These are phyloP conservation scores for Cherax destructor DNA, from an alignment of 1,140 invertebrate genomes.

Conservation along the genomic window DNA sequence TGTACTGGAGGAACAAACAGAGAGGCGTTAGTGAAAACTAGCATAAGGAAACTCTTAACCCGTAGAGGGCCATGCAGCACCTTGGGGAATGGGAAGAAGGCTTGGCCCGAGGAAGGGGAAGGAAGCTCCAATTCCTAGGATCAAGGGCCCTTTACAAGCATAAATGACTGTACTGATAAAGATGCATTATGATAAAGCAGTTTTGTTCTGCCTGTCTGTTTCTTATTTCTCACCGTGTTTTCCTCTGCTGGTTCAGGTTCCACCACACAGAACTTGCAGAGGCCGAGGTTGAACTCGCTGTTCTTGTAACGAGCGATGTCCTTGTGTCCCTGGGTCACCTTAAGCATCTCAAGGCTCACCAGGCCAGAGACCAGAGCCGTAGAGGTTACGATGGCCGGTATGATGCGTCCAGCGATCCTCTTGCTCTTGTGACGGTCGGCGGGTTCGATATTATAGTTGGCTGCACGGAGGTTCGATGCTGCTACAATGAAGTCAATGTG, in stretches of 20 bases:
- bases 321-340: constrained; percentile 83
- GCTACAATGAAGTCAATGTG: constrained; percentile 99
- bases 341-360: constrained; percentile 95
- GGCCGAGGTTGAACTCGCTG: constrained; percentile 95
- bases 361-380: constrained; percentile 97
- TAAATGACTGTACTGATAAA: background rate
- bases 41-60: no score
- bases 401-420: constrained; percentile 97
- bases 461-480: constrained; percentile 94
- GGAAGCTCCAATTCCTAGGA: no score
- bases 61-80: no score
- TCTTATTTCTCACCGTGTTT: constrained; percentile 78
- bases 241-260: constrained; percentile 94
- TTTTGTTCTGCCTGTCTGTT: background rate
- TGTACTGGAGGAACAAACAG: constrained; percentile 79
- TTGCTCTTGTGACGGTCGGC: constrained; percentile 92
- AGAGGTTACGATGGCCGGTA: constrained; percentile 98
- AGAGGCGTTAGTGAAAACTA: no score
- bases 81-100: no score
- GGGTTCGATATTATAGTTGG: constrained; percentile 94
- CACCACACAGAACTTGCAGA: constrained; percentile 97
- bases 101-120: no score
- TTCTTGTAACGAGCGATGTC: constrained; percentile 91
- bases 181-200: background rate
- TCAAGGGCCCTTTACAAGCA: background rate